phyloP scores from a whole-genome alignment of 2,888 invertebrate species.

The Malthinus flaveolus region DNA sequence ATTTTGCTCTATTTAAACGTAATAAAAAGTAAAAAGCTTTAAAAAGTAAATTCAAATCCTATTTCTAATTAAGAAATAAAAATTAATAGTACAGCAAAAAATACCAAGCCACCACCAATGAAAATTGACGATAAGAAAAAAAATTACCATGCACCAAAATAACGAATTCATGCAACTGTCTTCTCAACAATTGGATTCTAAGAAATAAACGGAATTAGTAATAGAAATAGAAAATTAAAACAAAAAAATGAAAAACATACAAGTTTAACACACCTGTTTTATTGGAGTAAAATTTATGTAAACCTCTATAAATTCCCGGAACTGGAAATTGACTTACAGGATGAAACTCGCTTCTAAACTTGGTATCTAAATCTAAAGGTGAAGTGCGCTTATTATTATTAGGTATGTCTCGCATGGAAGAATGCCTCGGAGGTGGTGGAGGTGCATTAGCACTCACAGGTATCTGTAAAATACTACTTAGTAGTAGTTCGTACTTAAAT shows the following conservation, averaged over 20 bases:
- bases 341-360: constrained; percentile 69
- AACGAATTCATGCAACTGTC: constrained; percentile 33
- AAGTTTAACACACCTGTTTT: constrained; percentile 58
- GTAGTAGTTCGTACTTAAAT: too few relatives aligned
- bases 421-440: constrained; percentile 66
- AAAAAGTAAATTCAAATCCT: too few relatives aligned
- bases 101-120: constrained; percentile 7
- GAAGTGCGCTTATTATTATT: constrained; percentile 30
- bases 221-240: not conserved
- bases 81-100: constrained; percentile 2
- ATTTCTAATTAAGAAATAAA: not conserved
- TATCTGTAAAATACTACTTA: constrained; percentile 31
- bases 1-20: too few relatives aligned
- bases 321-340: constrained; percentile 65
- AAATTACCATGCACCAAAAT: constrained; percentile 29
- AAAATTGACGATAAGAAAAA: constrained; percentile 10
- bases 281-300: constrained; percentile 71
- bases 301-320: constrained; percentile 69
- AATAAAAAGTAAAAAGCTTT: too few relatives aligned
- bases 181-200: constrained; percentile 31
- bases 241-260: not conserved
- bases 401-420: constrained; percentile 61
- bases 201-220: constrained; percentile 29
- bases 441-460: constrained; percentile 46
- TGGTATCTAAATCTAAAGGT: constrained; percentile 66